Base-by-base conservation (phyloP, 2,113 vertebrate species). In the Tupaia chinensis region DNA sequence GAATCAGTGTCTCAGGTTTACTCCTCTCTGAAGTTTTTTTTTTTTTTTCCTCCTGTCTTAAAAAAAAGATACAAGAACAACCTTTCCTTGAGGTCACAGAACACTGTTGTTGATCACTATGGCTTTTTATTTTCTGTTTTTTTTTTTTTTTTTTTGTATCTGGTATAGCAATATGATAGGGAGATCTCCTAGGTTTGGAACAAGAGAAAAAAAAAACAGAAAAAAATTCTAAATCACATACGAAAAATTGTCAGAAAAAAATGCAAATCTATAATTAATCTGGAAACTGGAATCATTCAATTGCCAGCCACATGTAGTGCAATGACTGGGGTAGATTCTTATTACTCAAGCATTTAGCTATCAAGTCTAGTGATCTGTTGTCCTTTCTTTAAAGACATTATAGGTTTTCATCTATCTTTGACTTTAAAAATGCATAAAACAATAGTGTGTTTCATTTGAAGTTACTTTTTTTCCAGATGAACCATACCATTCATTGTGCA, bases 1-100 rank as follows among this genome's bases (percentile, higher is more conserved):
- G 92, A 98, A 98, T 98, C 98, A 54, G 0, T 97, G 98, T 98
- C 98, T 99, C 98, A 98, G 98, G 98, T 98, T 99, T 98, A 98
- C 98, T 98, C 97, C 97, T 98, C 98, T 97, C 87, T 97, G 97
- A 98, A 99, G 98, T 97, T 97, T 96, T 97, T 95, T 86, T 86
- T 86, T 32, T 44, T 44, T 44, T 44, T 65, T 69, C 68, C 32
- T 63, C 89, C 82, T 61, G 27, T 81, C 86, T 96, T 96, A 73
- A 95, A 97, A 96, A 97, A 98, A 98, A 97, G 97, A 98, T 98
- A 98, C 94, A 98, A 98, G 97, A 97, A 97, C 93, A 98, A 97
- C 97, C 94, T 90, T 98, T 98, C 96, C 76, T 96, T 86, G 81
- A 97, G 93, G 97, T 98, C 95, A 97, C 86, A 87, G 95, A 97